phyloP scores from a whole-genome alignment of 2,888 invertebrate genomes.

The Plutella xylostella region DNA sequence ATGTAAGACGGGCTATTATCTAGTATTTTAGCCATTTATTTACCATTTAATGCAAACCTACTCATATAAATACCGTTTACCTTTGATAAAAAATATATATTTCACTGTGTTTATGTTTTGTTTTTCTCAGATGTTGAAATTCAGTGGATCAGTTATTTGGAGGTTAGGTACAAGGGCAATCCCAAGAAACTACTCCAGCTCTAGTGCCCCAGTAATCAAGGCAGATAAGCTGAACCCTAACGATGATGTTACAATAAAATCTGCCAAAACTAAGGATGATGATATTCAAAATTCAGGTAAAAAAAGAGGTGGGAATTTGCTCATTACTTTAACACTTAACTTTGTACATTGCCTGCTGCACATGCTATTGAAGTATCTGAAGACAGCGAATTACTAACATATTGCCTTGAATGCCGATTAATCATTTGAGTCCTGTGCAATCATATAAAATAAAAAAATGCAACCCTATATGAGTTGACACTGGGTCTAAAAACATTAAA shows the following conservation, averaged over 20 bases:
- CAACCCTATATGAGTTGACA: too few species aligned
- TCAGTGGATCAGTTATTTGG: constrained; percentile 57
- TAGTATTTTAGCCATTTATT: constrained; percentile 19
- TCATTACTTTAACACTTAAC: not conserved
- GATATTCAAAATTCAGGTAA: constrained; percentile 33
- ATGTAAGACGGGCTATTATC: constrained; percentile 47
- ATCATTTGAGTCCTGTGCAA: too few species aligned
- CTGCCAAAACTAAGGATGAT: constrained; percentile 22
- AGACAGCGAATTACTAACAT: too few species aligned
- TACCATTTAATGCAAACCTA: not conserved
- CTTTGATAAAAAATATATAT: not conserved
- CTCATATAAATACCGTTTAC: not conserved
- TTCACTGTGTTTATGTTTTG: not conserved
- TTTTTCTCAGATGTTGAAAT: constrained; percentile 56
- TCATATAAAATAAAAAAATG: too few species aligned
- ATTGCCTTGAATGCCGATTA: too few species aligned
- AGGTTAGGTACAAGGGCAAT: constrained; percentile 58
- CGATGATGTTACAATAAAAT: constrained; percentile 18
- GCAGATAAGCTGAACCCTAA: constrained; percentile 62
- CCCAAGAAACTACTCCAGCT: constrained; percentile 52
- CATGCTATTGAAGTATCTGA: too few species aligned
- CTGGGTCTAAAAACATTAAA: too few species aligned
- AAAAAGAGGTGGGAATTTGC: not conserved
- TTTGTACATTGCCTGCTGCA: too few species aligned
- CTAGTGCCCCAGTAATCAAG: constrained; percentile 86